phyloP scores from a whole-genome alignment of 2,797 vertebrate species.

The Gadopsis bispinosus region DNA sequence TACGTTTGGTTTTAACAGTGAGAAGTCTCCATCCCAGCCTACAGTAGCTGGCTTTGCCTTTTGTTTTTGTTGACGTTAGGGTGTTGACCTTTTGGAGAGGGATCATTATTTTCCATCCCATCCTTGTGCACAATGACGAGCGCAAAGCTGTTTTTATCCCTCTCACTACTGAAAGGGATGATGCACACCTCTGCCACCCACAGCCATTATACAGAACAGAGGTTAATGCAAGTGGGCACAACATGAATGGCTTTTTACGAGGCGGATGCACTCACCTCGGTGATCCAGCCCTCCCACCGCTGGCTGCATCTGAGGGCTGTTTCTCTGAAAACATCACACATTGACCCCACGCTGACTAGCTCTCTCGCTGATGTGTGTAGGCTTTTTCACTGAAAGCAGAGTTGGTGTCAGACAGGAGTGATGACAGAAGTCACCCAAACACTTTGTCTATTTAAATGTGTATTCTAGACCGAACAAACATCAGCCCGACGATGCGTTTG shows the following conservation, averaged over 20 bases:
- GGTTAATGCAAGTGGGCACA: slow-evolving; percentile 82
- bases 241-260: slow-evolving; percentile 67
- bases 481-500: neutral
- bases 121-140: slow-evolving; percentile 80
- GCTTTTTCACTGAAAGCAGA: slow-evolving; percentile 33
- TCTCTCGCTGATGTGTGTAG: slow-evolving; percentile 24
- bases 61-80: slow-evolving; percentile 85
- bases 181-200: slow-evolving; percentile 63
- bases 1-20: slow-evolving; percentile 6
- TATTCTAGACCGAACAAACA: slow-evolving; percentile 13
- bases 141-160: slow-evolving; percentile 72
- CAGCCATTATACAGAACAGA: slow-evolving; percentile 75
- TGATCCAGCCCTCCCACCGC: slow-evolving; percentile 34
- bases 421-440: slow-evolving; percentile 39
- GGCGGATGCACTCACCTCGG: slow-evolving; percentile 69
- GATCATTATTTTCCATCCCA: slow-evolving; percentile 83
- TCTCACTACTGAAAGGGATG: slow-evolving; percentile 66
- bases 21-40: slow-evolving; percentile 34
- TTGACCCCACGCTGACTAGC: slow-evolving; percentile 15
- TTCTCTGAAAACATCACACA: slow-evolving; percentile 58
- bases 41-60: slow-evolving; percentile 68
- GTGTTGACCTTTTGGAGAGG: slow-evolving; percentile 83
- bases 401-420: slow-evolving; percentile 22
- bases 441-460: slow-evolving; percentile 30
- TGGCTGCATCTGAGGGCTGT: slow-evolving; percentile 47